phyloP scores from a whole-genome alignment of 37 sponge, comb jelly and placozoan species.

The Cliona cf. orientalis region DNA sequence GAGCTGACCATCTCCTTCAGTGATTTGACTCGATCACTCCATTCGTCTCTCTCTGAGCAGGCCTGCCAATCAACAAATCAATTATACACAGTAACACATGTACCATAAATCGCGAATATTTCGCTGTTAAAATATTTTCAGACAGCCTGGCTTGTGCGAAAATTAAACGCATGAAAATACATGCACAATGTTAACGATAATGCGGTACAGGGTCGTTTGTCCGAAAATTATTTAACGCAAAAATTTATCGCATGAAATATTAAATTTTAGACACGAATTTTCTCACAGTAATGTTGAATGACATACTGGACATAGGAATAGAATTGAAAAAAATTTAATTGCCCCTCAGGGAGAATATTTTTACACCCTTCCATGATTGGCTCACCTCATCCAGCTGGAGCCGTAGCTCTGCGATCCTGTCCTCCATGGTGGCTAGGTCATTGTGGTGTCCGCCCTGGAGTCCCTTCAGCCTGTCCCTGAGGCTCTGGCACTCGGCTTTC shows the following conservation, averaged over 20 bases:
- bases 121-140: too few relatives aligned
- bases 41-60: slow-evolving; percentile 54
- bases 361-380: neutral
- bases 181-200: too few relatives aligned
- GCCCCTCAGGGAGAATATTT: neutral
- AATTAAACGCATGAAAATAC: too few relatives aligned
- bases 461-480: slow-evolving; percentile 46
- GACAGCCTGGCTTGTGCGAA: too few relatives aligned
- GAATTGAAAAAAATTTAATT: too few relatives aligned
- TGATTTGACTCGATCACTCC: slow-evolving; percentile 33
- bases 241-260: too few relatives aligned
- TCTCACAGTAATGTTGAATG: too few relatives aligned
- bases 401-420: slow-evolving; percentile 59
- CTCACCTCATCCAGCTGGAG: slow-evolving; percentile 70
- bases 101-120: too few relatives aligned
- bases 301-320: neutral
- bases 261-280: neutral
- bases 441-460: slow-evolving; percentile 43
- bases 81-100: neutral
- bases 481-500: slow-evolving; percentile 43
- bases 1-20: slow-evolving; percentile 60
- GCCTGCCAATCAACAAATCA: neutral
- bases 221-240: too few relatives aligned
- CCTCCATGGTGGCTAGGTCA: slow-evolving; percentile 54
- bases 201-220: too few relatives aligned